Conservation (phyloP, 1,140 invertebrate species). For the Cydia pomonella region DNA sequence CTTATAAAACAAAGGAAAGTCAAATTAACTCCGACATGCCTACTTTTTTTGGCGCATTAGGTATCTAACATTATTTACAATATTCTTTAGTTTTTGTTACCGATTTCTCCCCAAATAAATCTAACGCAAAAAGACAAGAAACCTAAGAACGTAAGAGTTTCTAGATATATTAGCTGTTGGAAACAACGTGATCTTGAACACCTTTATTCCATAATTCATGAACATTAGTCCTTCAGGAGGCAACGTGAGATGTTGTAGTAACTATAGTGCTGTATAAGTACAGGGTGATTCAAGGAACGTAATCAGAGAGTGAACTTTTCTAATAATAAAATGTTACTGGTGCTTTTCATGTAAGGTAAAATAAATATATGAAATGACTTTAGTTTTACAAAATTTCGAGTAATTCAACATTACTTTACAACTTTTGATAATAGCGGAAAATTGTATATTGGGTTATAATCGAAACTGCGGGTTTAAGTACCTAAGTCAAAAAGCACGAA, state of each 20-base stretch:
- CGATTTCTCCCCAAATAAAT: background rate
- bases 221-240: conserved; percentile 59
- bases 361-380: no score
- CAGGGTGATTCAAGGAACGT: background rate
- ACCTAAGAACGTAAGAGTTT: background rate
- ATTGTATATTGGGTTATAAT: no score
- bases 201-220: conserved; percentile 62
- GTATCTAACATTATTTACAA: background rate
- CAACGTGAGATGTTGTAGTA: conserved; percentile 57
- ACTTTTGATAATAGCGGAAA: no score
- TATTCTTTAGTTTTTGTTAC: background rate
- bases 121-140: conserved; percentile 3
- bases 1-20: no score
- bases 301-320: background rate
- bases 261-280: background rate
- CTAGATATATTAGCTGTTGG: conserved; percentile 5
- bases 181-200: conserved; percentile 15
- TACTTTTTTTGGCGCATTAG: background rate
- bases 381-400: no score
- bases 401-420: no score
- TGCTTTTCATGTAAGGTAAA: background rate
- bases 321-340: background rate
- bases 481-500: no score
- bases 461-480: no score
- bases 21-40: no score